Base-by-base conservation (phyloP, 2,888 invertebrate genomes). In the Drosophila meridiana region DNA sequence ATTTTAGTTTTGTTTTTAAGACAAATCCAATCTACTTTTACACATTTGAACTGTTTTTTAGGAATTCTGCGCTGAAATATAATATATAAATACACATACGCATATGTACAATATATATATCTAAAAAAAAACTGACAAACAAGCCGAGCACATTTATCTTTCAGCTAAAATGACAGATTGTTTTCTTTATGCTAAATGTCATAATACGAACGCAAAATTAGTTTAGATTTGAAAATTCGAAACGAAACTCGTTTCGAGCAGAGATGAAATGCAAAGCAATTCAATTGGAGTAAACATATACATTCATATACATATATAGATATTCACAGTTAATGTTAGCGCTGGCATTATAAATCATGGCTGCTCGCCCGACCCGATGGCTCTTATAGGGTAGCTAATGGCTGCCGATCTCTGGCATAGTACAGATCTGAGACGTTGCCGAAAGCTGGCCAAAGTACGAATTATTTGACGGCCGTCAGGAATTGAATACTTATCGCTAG, bases 391-490 rank as follows among this genome's bases (percentile, higher is more conserved):
- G 63, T 52, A 47, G 65, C 67, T 34, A 65, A 55, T 47, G 56
- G 67, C 69, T 58, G 67, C 58, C 62, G 76, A 69, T 63, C 56
- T 74, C 34, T 55, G 52, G 40, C 60, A 73, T 48, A 53, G 40
- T 45, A 20, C 42, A 3, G n/a, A 47, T n/a, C 34, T 42, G 9
- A 45, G 62, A 38, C 28, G 38, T 13, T 43, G 59, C 36, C 43
- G 34, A 30, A 59, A 45, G 58, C 45, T 28, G 58, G 77, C 77
- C 58, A 43, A 43, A 45, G 76, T 61, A 32, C 26, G 69, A 78
- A 73, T 64, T 71, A 72, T 73, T 64, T 64, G 72, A 53, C 62
- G 64, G 40, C 50, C 53, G 45, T 55, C 71, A 57, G 73, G 43
- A 48, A 40, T 58, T 58, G 62, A 56, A 56, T 62, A 47, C 66